Percentiles rank a stretch among this genome's conserved stretches.
These are phyloP conservation scores for Chloroclysta siterata DNA, from an alignment of 2,888 invertebrate species.

Conservation along the genomic window DNA sequence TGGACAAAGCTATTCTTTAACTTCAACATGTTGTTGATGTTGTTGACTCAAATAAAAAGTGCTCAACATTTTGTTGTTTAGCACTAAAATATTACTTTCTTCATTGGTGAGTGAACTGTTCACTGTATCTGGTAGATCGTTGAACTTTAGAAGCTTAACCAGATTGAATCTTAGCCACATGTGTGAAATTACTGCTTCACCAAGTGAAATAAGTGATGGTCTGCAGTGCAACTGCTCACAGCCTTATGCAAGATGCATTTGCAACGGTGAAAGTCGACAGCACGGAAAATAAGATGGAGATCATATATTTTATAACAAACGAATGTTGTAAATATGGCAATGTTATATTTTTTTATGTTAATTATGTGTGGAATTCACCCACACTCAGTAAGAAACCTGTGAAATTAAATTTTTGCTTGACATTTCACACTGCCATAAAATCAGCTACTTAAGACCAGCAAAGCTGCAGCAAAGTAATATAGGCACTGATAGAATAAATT, in stretches of 20 bases:
- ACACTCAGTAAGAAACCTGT: too few relatives aligned
- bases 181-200: slow-evolving; percentile 36
- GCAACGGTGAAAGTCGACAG: slow-evolving; percentile 39
- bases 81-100: slow-evolving; percentile 8
- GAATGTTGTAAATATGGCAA: neutral
- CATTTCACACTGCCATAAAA: too few relatives aligned
- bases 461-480: too few relatives aligned
- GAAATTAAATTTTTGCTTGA: too few relatives aligned
- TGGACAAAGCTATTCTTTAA: too few relatives aligned
- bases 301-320: neutral
- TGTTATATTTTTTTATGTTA: neutral
- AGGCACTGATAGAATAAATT: too few relatives aligned
- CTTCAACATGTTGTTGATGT: too few relatives aligned
- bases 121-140: slow-evolving; percentile 25
- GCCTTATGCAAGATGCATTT: slow-evolving; percentile 32
- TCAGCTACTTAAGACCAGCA: too few relatives aligned
- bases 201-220: slow-evolving; percentile 23
- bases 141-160: slow-evolving; percentile 35
- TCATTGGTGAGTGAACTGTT: slow-evolving; percentile 1
- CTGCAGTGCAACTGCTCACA: slow-evolving; percentile 1
- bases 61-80: too few relatives aligned
- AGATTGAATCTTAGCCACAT: slow-evolving; percentile 38
- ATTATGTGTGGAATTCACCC: too few relatives aligned
- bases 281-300: neutral
- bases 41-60: too few relatives aligned